Evolutionary conservation across 1,140 invertebrate species (phyloP).

Genomic region (Orchesella cincta): DNA sequence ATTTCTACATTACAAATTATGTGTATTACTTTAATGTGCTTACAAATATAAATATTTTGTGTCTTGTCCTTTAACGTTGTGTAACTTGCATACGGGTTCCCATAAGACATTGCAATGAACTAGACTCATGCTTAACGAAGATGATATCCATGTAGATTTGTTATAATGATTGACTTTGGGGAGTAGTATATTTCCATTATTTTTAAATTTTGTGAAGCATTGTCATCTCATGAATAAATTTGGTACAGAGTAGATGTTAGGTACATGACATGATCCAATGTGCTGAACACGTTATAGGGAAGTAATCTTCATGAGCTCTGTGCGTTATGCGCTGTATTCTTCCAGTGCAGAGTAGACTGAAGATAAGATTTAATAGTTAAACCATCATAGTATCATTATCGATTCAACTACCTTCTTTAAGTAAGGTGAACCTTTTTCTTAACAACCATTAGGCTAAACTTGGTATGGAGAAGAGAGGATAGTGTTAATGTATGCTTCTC

Average conservation of each 20-base stretch:
- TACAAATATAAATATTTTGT: too few relatives aligned
- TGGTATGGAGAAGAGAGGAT: not conserved
- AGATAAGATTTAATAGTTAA: slow-evolving; percentile 9
- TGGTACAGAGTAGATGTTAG: not conserved
- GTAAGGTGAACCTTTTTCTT: not conserved
- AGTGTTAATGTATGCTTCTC: not conserved
- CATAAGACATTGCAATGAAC: too few relatives aligned
- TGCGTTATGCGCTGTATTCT: not conserved
- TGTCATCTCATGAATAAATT: slow-evolving; percentile 16
- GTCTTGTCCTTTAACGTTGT: too few relatives aligned
- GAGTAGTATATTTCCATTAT: not conserved
- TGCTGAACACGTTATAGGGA: too few relatives aligned
- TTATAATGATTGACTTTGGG: too few relatives aligned
- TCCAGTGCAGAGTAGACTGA: not conserved
- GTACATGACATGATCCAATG: not conserved
- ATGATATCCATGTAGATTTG: too few relatives aligned
- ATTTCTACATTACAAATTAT: too few relatives aligned
- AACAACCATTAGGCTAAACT: not conserved
- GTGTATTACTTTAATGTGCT: too few relatives aligned
- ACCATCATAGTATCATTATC: slow-evolving; percentile 16
- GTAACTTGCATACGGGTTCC: too few relatives aligned
- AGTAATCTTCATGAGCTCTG: slow-evolving; percentile 6
- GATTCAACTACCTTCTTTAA: not conserved
- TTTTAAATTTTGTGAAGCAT: too few relatives aligned
- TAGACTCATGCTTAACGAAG: too few relatives aligned